Evolutionary conservation across 2,797 vertebrate species (phyloP).

Genomic region (Sandelia bainsii): DNA sequence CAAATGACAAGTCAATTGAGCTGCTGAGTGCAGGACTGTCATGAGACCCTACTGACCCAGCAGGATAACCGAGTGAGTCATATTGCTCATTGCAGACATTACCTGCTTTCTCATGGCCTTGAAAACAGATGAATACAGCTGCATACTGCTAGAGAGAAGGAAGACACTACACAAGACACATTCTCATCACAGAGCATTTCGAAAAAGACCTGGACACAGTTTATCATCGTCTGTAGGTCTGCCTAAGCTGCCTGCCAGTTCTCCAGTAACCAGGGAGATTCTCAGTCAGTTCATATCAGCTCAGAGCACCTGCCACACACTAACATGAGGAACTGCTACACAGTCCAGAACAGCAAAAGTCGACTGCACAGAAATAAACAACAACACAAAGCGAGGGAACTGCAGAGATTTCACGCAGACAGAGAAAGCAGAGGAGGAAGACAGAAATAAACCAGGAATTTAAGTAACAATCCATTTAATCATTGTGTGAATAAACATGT

Average conservation of each 20-base stretch:
- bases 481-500: conserved; percentile 15
- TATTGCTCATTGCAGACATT: too few relatives aligned
- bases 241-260: conserved; percentile 45
- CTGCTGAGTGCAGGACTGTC: conserved; percentile 47
- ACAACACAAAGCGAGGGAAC: conserved; percentile 28
- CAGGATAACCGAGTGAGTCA: conserved; percentile 47
- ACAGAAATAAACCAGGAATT: conserved; percentile 7
- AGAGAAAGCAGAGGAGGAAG: background rate
- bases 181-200: conserved; percentile 11
- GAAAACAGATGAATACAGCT: conserved; percentile 37
- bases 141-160: background rate
- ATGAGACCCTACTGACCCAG: conserved; percentile 50
- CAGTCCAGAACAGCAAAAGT: conserved; percentile 45
- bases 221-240: conserved; percentile 41
- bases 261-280: conserved; percentile 63
- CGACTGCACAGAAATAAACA: conserved; percentile 49
- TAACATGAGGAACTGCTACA: conserved; percentile 46
- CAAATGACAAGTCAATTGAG: conserved; percentile 27
- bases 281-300: conserved; percentile 70
- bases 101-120: conserved; percentile 45
- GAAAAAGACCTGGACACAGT: conserved; percentile 24
- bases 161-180: background rate
- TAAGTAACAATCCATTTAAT: conserved; percentile 14
- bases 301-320: conserved; percentile 69
- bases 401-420: conserved; percentile 29